Evolutionary conservation across 2,797 vertebrate genomes (phyloP), one percentile per base, ranked within the genome.

Genomic region (Hippoglossus hippoglossus): DNA sequence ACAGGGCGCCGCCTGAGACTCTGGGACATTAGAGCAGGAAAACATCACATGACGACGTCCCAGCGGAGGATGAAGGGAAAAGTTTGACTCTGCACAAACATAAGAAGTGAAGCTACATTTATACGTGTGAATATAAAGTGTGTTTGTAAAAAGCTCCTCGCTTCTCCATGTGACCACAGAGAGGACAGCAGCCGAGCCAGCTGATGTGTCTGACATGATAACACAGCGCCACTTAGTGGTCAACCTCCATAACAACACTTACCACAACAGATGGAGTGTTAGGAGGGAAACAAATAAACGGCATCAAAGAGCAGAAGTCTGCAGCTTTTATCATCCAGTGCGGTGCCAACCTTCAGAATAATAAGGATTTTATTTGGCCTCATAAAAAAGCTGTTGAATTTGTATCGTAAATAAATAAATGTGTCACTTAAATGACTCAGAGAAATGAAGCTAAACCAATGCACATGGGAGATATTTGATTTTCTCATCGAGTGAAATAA

Each of bases 181-280:
- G 11, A 70, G n/a, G 19, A 41, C 11, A 0, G 3, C 49, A 10
- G 36, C 36, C 36, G 11, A 21, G 61, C 46, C 36, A 12, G 52
- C 13, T 47, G 12, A 46, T 11, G 53, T 3, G 3, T 15, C 26
- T 71, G 24, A 31, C 9, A 18, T 82, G 85, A 77, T 70, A 13
- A 53, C 13, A 31, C 5, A 75, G 87, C 72, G 16, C 88, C 91
- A 76, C 87, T 67, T 69, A 75, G 88, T 91, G 91, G 88, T n/a
- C 50, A 41, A 22, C 39, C 10, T 26, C 22, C 13, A 19, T 6
- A 72, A 84, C 65, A 60, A 49, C 83, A 80, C 47, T 6, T 18
- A 19, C 4, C 44, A 59, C 67, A 41, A 22, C 63, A 72, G 31
- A 63, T 5, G 16, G 49, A 16, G 0, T 0, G 12, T 52, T 2